Evolutionary conservation across 2,113 vertebrate genomes (phyloP).

Genomic region (Amphiprion percula): DNA sequence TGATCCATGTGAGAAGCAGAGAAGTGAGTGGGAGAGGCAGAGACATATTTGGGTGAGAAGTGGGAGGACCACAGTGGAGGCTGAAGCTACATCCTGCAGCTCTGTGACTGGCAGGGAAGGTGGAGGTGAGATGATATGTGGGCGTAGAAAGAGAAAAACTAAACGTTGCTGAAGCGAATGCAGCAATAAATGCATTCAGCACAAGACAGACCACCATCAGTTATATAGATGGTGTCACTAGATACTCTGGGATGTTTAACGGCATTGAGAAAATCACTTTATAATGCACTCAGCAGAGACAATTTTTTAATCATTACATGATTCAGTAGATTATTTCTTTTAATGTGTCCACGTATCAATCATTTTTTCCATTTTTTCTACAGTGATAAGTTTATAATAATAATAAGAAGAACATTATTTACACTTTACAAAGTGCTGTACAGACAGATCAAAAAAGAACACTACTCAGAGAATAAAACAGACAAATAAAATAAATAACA

Average conservation of each 20-base stretch:
- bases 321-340: constrained; percentile 19
- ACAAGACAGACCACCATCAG: neutral
- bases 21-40: constrained; percentile 58
- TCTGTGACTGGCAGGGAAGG: constrained; percentile 64
- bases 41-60: constrained; percentile 71
- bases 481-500: too few species aligned
- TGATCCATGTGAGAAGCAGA: constrained; percentile 29
- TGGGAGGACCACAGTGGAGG: constrained; percentile 74
- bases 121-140: constrained; percentile 69
- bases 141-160: constrained; percentile 57
- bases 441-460: too few species aligned
- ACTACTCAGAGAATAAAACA: too few species aligned
- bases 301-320: constrained; percentile 4
- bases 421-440: too few species aligned
- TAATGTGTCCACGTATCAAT: too few species aligned
- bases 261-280: neutral
- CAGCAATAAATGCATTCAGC: constrained; percentile 14
- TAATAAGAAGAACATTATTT: too few species aligned
- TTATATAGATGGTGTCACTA: constrained; percentile 4
- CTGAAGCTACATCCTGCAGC: constrained; percentile 55
- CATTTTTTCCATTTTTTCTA: too few species aligned
- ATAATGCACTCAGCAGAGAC: neutral
- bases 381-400: too few species aligned
- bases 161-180: constrained; percentile 17
- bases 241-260: neutral